Base-by-base conservation (phyloP, 2,888 invertebrate genomes). In the Rhingia campestris region DNA sequence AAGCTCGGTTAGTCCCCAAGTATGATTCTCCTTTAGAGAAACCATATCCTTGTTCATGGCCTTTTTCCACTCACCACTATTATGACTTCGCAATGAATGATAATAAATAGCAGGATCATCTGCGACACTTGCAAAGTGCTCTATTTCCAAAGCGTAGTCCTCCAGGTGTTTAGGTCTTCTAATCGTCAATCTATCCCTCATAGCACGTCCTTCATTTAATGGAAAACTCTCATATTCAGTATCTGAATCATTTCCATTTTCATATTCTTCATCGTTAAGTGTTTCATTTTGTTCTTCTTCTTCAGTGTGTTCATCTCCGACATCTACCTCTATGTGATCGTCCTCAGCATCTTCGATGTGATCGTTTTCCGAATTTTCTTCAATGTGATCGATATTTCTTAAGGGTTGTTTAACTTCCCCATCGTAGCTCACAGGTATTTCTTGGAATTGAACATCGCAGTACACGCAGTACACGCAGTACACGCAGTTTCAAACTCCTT, bases 81-180 rank as follows among this genome's bases (percentile, higher is more conserved):
- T 64, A 49, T 86, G 54, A 12, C 70, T 75, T 12, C 66, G 76
- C 4, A 86, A 77, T 39, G 86, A 84, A 7, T 67, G 64, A 45
- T 73, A 47, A 37, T 61, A 43, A 12, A 53, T 39, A 35, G n/a
- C 41, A 43, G 49, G 47, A 14, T 63, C 47, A 14, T 35, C 14
- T 2, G 10, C 58, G 4, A 30, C 30, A 6, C 9, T 30, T 30
- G 30, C 22, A 22, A 49, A 9, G 30, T 49, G 7, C 6, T 39
- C 30, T 49, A 30, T 30, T 49, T 7, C 7, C 49, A 49, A 49
- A 4, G 49, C 30, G n/a, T n/a, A n/a, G n/a, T n/a, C n/a, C n/a
- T n/a, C n/a, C n/a, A n/a, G n/a, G 49, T 49, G 22, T 9, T 30
- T 49, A 4, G 49, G 49, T 9, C 49, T 30, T 7, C 30, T 49